These are phyloP conservation scores for Paedocypris sp. DNA, from an alignment of 2,113 vertebrate species.

Conservation along the genomic window DNA sequence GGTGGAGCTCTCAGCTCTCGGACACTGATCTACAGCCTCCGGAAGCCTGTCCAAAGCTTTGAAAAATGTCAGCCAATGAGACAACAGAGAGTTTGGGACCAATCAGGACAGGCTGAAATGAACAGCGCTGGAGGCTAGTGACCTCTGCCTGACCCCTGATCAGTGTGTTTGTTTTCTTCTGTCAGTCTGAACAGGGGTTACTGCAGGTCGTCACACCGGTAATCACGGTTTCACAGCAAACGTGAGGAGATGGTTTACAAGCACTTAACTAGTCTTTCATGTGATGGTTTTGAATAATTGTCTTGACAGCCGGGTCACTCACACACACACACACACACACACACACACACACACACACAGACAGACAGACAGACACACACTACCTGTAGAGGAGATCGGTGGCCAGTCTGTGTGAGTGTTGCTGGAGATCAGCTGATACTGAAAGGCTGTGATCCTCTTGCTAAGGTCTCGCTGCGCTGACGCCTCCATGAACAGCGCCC, in stretches of 20 bases:
- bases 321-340: not conserved
- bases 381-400: slow-evolving; percentile 62
- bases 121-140: slow-evolving; percentile 44
- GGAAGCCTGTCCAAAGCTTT: no score
- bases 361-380: slow-evolving; percentile 22
- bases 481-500: slow-evolving; percentile 85
- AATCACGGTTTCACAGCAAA: not conserved
- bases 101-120: slow-evolving; percentile 40
- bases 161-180: slow-evolving; percentile 56
- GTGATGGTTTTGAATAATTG: not conserved
- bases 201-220: not conserved
- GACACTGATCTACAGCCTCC: not conserved
- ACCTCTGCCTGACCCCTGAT: slow-evolving; percentile 48
- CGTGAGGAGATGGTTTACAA: not conserved
- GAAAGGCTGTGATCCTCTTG: slow-evolving; percentile 81
- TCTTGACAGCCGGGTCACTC: not conserved
- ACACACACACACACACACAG: not conserved
- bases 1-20: not conserved
- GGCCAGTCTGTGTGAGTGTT: slow-evolving; percentile 53
- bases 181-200: slow-evolving; percentile 36
- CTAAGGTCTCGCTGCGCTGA: slow-evolving; percentile 79
- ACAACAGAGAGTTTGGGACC: not conserved
- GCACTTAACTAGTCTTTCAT: not conserved
- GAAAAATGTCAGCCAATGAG: not conserved
- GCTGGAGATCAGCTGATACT: slow-evolving; percentile 73